Evolutionary conservation across 2,888 invertebrate species (phyloP), one percentile per base, ranked within the genome.

Genomic region (Cosmia trapezina): DNA sequence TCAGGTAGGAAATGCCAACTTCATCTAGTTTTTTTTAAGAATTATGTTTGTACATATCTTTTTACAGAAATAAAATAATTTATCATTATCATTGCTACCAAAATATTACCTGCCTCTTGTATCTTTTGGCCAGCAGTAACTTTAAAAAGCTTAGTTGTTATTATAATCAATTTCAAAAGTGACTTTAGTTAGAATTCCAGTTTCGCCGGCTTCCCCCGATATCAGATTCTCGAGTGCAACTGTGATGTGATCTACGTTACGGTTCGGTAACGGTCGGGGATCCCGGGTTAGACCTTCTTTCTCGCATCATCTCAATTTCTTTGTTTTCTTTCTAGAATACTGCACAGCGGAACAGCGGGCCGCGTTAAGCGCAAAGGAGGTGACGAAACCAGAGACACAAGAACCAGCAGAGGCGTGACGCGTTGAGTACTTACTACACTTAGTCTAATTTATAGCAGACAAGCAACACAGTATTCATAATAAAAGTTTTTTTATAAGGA

Each of bases 271-370:
- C 41, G 7, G 41, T 1, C 41, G 8, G 41, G 4, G 41, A 41
- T 41, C 1, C 5, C 8, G 41, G 41, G 41, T 7, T 1, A 41
- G 8, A 8, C 41, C 41, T 41, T 41, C 41, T 8, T 41, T 41
- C 41, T 41, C 7, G 41, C 41, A 8, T 41, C 41, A 8, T 41
- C 41, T 41, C 41, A 41, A 41, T 51, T 56, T 17, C 8, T 17
- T 56, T 33, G 17, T 56, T 68, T 78, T 70, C 9, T 6, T 91
- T 90, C 3, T 89, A 96, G 96, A 96, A 91, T 96, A 91, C 94
- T 96, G 89, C 92, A 97, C 88, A 89, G 94, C 87, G 17, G 95
- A 96, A 82, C 96, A 96, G 81, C 86, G 88, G 56, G 94, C 95
- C 3, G 94, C 95, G 1, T 69, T 94, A 28, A 92, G 91, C 65